A percentile compares a stretch with the other conserved stretches of the same genome.
phyloP scores from a whole-genome alignment of 2,888 invertebrate genomes.

The Ryuthela nishihirai region DNA sequence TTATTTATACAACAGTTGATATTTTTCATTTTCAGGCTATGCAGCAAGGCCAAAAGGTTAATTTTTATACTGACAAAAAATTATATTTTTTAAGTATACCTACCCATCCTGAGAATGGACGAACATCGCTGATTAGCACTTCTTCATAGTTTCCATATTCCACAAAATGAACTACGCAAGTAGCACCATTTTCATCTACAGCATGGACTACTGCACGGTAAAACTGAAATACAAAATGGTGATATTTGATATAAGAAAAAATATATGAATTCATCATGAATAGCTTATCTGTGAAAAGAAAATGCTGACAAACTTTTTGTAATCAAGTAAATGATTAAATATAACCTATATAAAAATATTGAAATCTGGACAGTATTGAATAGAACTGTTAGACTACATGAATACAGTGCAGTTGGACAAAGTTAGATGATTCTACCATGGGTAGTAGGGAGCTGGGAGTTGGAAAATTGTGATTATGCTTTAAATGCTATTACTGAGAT shows the following conservation, averaged over 20 bases:
- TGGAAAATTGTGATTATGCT: no score
- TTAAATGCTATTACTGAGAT: no score
- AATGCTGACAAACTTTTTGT: no score
- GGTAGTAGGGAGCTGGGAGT: no score
- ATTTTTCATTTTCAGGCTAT: no score
- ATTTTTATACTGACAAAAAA: no score
- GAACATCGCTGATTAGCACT: constrained; percentile 74
- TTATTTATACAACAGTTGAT: no score
- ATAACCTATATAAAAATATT: neutral
- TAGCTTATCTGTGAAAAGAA: neutral
- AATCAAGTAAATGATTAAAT: no score
- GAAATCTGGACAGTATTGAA: neutral
- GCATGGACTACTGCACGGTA: constrained; percentile 79
- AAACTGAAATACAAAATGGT: constrained; percentile 58
- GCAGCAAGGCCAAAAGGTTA: no score
- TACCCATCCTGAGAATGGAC: constrained; percentile 57
- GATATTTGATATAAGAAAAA: neutral
- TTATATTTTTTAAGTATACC: no score
- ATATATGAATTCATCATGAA: neutral
- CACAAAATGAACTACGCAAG: constrained; percentile 78
- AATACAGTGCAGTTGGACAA: no score
- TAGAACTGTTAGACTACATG: neutral
- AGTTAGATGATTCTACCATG: no score
- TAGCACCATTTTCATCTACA: constrained; percentile 64
- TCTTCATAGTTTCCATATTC: constrained; percentile 89